A percentile compares a stretch with the other conserved stretches of the same genome.
phyloP scores from a whole-genome alignment of 1,140 invertebrate genomes.

The Aporrectodea caliginosa region DNA sequence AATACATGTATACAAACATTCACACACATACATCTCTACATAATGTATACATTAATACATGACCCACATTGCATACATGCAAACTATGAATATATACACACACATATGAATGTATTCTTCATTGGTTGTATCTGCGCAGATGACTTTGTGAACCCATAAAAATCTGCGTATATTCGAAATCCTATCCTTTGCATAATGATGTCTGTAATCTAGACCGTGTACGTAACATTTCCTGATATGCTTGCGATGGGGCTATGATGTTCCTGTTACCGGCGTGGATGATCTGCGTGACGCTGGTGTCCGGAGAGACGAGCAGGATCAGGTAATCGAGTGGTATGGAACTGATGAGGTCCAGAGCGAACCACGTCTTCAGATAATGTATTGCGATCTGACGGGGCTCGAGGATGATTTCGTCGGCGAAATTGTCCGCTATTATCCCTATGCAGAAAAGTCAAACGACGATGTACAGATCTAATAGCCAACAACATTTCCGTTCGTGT shows the following conservation, averaged over 20 bases:
- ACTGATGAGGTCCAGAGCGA: constrained; percentile 97
- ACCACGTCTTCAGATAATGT: constrained; percentile 98
- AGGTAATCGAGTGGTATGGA: constrained; percentile 99
- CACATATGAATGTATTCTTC: background rate
- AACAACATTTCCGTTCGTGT: no score
- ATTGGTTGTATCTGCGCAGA: background rate
- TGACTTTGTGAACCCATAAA: background rate
- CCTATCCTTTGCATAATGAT: background rate
- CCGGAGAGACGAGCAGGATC: constrained; percentile 59
- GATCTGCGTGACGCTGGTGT: constrained; percentile 12
- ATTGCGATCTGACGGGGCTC: constrained; percentile 97
- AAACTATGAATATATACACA: background rate
- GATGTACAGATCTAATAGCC: no score
- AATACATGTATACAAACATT: no score
- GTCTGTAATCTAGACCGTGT: background rate
- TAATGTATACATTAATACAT: no score
- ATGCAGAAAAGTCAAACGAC: no score
- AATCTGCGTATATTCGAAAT: background rate
- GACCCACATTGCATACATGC: background rate
- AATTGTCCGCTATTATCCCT: constrained; percentile 99
- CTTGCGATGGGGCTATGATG: background rate
- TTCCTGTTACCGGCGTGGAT: constrained; percentile 14
- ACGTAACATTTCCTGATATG: background rate
- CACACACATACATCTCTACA: no score
- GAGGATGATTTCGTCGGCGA: constrained; percentile 88